These are phyloP conservation scores for Pimephales promelas DNA, from an alignment of 2,113 vertebrate species.

Conservation along the genomic window DNA sequence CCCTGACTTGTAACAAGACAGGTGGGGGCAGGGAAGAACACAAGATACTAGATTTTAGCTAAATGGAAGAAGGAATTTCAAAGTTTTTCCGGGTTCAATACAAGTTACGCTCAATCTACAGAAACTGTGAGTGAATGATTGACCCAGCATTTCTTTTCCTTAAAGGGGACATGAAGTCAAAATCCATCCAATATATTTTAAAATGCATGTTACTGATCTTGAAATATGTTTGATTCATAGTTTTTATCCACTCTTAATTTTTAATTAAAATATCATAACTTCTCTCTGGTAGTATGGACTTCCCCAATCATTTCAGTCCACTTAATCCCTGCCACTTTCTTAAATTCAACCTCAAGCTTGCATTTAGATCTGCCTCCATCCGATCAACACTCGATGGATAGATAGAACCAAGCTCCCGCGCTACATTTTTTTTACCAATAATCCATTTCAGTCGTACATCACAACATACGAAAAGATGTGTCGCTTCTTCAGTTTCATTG, in stretches of 20 bases:
- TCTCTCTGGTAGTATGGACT: background rate
- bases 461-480: background rate
- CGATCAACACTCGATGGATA: background rate
- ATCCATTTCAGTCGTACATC: background rate
- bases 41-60: background rate
- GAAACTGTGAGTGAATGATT: background rate
- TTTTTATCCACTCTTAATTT: too few species aligned
- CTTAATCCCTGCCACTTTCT: background rate
- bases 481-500: background rate
- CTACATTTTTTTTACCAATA: background rate
- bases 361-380: too few species aligned
- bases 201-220: background rate
- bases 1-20: conserved; percentile 54
- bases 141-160: background rate
- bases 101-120: background rate
- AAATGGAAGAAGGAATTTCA: background rate
- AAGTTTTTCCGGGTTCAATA: background rate
- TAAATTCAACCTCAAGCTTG: background rate
- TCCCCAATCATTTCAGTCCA: background rate
- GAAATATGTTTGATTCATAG: too few species aligned
- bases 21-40: conserved; percentile 25
- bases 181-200: background rate
- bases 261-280: too few species aligned
- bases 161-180: background rate
- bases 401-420: background rate